Base-by-base conservation (phyloP, 2,888 invertebrate species). In the Bugulina stolonifera region DNA sequence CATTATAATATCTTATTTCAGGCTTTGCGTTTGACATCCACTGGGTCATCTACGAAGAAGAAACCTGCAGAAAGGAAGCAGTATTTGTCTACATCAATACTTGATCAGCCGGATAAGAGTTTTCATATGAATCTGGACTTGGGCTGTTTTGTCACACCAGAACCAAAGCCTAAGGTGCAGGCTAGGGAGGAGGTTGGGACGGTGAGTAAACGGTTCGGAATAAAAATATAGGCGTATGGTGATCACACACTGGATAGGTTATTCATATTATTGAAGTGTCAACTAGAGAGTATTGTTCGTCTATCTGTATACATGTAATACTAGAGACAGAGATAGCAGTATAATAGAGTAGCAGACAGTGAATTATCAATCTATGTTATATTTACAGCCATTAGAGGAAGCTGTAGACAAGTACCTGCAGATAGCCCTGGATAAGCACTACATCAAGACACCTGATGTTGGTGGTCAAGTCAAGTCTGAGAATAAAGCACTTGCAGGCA, bases 371-470 rank as follows among this genome's bases (percentile, higher is more conserved):
- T 43, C 18, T 43, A 43, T 43, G 78, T 69, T 27, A 54, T 43
- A 69, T 54, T 71, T 73, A 35, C 69, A 82, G 81, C 77, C 79
- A 0, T 72, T 81, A 35, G 80, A 78, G 69, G 81, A 81, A 57
- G 71, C 79, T 70, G 78, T 80, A 71, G 73, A 75, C 0, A 71
- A 75, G 29, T 76, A 79, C 35, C 69, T 81, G 35, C 76, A 75
- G 14, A 75, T 75, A 32, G 79, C 77, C 1, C 73, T 78, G 18
- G 75, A 80, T 71, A 78, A 77, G 32, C 64, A 64, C 32, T 64
- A 64, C 32, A 32, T 64, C 5, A 32, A 64, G n/a, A 64, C 64
- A 25, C 64, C 64, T 32, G 64, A 64, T 27, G 22, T 3, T 14
- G 32, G 10, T 25, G 27, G 5, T 3, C 3, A 27, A 29, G 32